These are phyloP conservation scores for Brachyptera risi DNA, from an alignment of 2,888 invertebrate species.

Conservation along the genomic window DNA sequence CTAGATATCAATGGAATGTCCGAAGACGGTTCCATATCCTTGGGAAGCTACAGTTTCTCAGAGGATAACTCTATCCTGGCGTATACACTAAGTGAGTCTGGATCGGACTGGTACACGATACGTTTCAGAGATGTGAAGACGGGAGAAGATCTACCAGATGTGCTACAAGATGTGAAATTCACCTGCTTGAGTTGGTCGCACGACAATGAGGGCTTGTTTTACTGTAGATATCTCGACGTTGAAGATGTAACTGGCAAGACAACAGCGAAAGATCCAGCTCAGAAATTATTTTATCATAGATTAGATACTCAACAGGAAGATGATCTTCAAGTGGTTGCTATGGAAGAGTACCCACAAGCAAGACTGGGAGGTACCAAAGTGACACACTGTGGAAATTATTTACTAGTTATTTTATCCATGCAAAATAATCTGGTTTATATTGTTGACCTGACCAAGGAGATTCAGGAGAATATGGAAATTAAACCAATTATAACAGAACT, in stretches of 20 bases:
- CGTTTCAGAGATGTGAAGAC: conserved; percentile 33
- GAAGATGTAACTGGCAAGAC: conserved; percentile 48
- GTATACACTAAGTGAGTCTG: conserved; percentile 50
- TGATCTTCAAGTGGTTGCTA: conserved; percentile 84
- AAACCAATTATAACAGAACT: conserved; percentile 82
- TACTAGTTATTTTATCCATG: conserved; percentile 81
- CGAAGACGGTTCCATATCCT: conserved; percentile 46
- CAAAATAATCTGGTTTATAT: conserved; percentile 87
- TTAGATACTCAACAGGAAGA: conserved; percentile 80
- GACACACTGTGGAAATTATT: conserved; percentile 85
- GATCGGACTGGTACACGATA: conserved; percentile 54
- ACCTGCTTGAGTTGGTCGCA: conserved; percentile 51
- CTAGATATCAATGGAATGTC: conserved; percentile 45
- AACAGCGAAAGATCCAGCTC: conserved; percentile 50
- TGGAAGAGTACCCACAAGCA: conserved; percentile 84
- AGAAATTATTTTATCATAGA: conserved; percentile 90
- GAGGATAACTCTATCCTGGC: conserved; percentile 50
- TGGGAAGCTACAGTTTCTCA: conserved; percentile 42
- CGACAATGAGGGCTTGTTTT: conserved; percentile 55
- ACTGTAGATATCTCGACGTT: conserved; percentile 41
- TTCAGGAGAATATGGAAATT: conserved; percentile 62
- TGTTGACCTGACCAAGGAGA: conserved; percentile 62
- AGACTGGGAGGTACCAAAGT: conserved; percentile 84
- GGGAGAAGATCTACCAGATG: conserved; percentile 46
- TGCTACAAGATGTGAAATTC: conserved; percentile 50